Evolutionary conservation across 2,113 vertebrate genomes (phyloP), one percentile per base, ranked within the genome.

Genomic region (Etheostoma cragini): DNA sequence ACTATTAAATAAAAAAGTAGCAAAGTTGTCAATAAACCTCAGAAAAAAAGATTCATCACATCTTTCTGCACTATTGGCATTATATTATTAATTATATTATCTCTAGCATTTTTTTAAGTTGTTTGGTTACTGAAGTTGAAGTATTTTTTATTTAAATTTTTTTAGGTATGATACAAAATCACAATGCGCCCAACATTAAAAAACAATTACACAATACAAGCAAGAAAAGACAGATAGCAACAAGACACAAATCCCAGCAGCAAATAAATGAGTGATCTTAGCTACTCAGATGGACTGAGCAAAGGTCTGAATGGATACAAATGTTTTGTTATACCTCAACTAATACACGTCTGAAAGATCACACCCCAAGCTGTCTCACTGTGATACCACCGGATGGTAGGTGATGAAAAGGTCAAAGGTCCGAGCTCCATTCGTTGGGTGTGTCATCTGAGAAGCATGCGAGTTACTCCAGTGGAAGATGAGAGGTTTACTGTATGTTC

Each of bases 381-480:
- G 17, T 53, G 16, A 26, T 42, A 49, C 47, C 12, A 17, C 19
- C n/a, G n/a, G 52, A 84, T 70, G 38, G 19, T 42, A 33, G 60
- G 57, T 65, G 57, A 46, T 61, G 64, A 74, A 82, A 82, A 74
- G 45, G 80, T 82, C 67, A 76, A 72, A 66, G 63, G 72, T 61
- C 42, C 8, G 56, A 56, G 60, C 52, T 53, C 19, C 57, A 75
- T 70, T 70, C 2, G 56, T 19, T 24, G 6, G 42, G 52, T 69
- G 72, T 72, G 75, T 80, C 79, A 85, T 78, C 61, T 17, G 53
- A 42, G 50, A 75, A 79, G 69, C 61, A 84, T 72, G 69, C 24
- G 10, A 65, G 65, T 50, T 38, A 24, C 19, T 33, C 52, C 26
- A 47, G 49, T 69, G 72, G 83, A 78, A 85, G 65, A 74, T 24